Base-by-base conservation (phyloP, 2,797 vertebrate genomes). In the Adelosebastes latens region DNA sequence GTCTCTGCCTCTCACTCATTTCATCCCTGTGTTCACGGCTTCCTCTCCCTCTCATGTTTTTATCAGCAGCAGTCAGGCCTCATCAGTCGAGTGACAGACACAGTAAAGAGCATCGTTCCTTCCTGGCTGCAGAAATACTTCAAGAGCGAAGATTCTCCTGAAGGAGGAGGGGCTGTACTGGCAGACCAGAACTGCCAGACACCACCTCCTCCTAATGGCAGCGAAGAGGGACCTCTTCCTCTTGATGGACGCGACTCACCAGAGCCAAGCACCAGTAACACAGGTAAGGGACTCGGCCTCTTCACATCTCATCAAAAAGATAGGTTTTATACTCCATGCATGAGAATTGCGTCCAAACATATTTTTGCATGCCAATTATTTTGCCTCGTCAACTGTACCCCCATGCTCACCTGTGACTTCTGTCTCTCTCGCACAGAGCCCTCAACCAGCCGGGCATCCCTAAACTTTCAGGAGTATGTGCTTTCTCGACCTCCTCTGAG, bases 71-170 rank as follows among this genome's bases (percentile, higher is more conserved):
- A 96, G 89, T 94, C 97, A 94, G 97, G 98, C 63, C 94, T 99
- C 90, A 97, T 99, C 90, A 98, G 96, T 90, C 96, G 97, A 91
- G 97, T 99, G 90, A 98, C 98, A 0, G 97, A 99, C 93, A 99
- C 97, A 3, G 97, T 99, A 82, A 99, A 98, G 94, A 99, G 96
- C 90, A 99, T 99, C 79, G 98, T 99, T 78, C 99, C 98, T 49
- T 96, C 95, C 59, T 99, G 99, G 99, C 90, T 99, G 61, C 97
- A 98, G 87, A 98, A 96, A 86, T 99, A 99, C 87, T 99, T 99
- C 91, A 97, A 93, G 88, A 93, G 97, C 88, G 96, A 94, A 75
- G 95, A 95, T 55, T 82, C 80, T 77, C 79, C 87, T 22, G 93
- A 93, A 74, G 94, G 79, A 79, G 91, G 20, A 52, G 88, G 75